Percentiles rank a stretch among this genome's conserved stretches.
These are phyloP conservation scores for Liparis tanakae DNA, from an alignment of 2,797 vertebrate genomes.

Conservation along the genomic window DNA sequence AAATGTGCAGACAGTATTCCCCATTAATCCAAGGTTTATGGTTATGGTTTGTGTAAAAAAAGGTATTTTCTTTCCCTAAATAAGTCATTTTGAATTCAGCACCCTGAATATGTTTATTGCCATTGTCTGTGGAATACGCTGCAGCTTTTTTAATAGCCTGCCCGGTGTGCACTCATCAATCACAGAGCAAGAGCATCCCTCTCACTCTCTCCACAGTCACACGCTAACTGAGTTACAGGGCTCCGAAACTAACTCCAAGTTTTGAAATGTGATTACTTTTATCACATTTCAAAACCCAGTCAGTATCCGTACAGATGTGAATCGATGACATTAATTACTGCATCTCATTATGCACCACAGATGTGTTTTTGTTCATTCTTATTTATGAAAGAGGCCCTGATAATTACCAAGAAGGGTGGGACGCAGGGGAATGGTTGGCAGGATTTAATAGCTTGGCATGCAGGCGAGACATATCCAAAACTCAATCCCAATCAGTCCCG, in stretches of 20 bases:
- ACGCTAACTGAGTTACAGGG: constrained; percentile 92
- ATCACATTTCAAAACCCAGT: constrained; percentile 89
- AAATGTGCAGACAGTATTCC: constrained; percentile 64
- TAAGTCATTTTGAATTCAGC: constrained; percentile 87
- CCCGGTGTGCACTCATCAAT: constrained; percentile 91
- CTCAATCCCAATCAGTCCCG: neutral
- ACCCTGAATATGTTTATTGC: constrained; percentile 86
- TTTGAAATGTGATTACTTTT: constrained; percentile 94
- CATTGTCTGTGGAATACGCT: constrained; percentile 87
- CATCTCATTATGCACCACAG: constrained; percentile 91
- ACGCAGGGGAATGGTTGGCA: constrained; percentile 36
- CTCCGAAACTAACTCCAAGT: constrained; percentile 93
- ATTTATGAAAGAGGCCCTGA: constrained; percentile 88
- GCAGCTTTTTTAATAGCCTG: constrained; percentile 85
- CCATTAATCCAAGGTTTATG: constrained; percentile 79
- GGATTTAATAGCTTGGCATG: constrained; percentile 63
- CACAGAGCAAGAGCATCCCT: constrained; percentile 86
- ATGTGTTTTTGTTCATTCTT: constrained; percentile 90
- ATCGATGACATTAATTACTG: constrained; percentile 99
- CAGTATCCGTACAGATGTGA: constrained; percentile 92
- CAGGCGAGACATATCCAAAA: constrained; percentile 75
- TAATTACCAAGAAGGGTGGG: constrained; percentile 74
- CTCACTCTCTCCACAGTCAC: constrained; percentile 84
- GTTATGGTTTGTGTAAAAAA: constrained; percentile 66
- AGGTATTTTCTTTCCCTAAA: constrained; percentile 78